These are phyloP conservation scores for Lamellibrachia columna DNA, from an alignment of 2,888 invertebrate genomes.

Conservation along the genomic window DNA sequence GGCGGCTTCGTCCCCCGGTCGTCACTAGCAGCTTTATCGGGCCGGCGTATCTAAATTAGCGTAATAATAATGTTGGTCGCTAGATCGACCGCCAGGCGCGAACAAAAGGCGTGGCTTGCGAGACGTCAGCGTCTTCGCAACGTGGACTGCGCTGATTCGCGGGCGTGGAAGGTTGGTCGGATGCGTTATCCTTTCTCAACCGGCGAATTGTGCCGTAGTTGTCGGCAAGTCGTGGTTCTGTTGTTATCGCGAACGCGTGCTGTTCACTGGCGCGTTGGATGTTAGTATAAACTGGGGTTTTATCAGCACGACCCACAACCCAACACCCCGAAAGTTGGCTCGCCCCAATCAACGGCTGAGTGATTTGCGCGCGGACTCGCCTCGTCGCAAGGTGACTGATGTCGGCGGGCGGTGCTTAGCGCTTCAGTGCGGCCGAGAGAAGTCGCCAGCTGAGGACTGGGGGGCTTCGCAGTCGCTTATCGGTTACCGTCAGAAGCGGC, in stretches of 20 bases:
- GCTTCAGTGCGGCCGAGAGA: constrained; percentile 6
- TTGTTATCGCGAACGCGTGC: background rate
- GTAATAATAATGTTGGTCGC: constrained; percentile 16
- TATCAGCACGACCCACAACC: background rate
- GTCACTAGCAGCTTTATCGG: constrained; percentile 11
- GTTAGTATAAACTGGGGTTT: background rate
- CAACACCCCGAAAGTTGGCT: background rate
- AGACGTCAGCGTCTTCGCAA: background rate
- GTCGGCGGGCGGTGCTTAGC: constrained; percentile 16
- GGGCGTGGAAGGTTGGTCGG: background rate
- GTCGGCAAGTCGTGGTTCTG: background rate
- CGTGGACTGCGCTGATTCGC: background rate
- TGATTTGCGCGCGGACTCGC: constrained; percentile 5
- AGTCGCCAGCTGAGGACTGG: background rate
- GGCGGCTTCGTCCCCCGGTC: constrained; percentile 1
- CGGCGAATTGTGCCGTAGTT: background rate
- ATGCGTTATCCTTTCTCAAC: background rate
- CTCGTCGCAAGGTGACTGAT: constrained; percentile 4
- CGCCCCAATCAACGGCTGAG: constrained; percentile 12
- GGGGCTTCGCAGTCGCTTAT: constrained; percentile 1
- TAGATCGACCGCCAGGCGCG: constrained; percentile 7
- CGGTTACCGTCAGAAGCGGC: background rate
- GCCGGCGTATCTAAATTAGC: constrained; percentile 5
- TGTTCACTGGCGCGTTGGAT: background rate
- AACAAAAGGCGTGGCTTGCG: constrained; percentile 9